Conservation (phyloP, 2,888 invertebrate genomes). For the Julus scandinavius region DNA sequence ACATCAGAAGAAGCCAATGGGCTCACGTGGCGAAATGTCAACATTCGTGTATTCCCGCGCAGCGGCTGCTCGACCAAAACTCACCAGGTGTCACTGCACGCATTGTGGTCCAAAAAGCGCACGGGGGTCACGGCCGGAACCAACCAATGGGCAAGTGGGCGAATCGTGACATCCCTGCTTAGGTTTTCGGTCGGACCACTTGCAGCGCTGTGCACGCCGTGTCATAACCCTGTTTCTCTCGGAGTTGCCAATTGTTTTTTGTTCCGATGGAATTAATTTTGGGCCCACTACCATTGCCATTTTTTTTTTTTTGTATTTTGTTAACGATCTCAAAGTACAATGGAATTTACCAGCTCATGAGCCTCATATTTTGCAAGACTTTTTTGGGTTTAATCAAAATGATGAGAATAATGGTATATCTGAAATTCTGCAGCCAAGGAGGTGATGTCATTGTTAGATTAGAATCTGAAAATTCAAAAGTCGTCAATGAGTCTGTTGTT, state of each 20-base stretch:
- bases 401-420: not conserved
- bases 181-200: conserved; percentile 18
- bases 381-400: not conserved
- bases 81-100: conserved; percentile 24
- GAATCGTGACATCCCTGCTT: conserved; percentile 25
- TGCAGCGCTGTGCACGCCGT: not conserved
- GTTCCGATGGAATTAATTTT: conserved; percentile 3
- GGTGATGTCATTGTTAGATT: not conserved
- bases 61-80: not conserved
- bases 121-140: conserved; percentile 6
- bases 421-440: not conserved
- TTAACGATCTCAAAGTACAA: not conserved
- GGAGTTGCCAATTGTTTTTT: conserved; percentile 22
- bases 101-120: conserved; percentile 2
- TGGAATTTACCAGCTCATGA: not conserved
- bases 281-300: not conserved
- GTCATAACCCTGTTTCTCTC: not conserved
- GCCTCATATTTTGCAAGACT: not conserved
- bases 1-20: conserved; percentile 27
- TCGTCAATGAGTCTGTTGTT: not conserved
- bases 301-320: not conserved
- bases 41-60: conserved; percentile 14
- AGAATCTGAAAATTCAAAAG: not conserved
- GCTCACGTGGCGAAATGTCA: conserved; percentile 25
- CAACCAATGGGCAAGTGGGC: conserved; percentile 2